These are phyloP conservation scores for Agrochola litura DNA, from an alignment of 2,888 invertebrate genomes.

Conservation along the genomic window DNA sequence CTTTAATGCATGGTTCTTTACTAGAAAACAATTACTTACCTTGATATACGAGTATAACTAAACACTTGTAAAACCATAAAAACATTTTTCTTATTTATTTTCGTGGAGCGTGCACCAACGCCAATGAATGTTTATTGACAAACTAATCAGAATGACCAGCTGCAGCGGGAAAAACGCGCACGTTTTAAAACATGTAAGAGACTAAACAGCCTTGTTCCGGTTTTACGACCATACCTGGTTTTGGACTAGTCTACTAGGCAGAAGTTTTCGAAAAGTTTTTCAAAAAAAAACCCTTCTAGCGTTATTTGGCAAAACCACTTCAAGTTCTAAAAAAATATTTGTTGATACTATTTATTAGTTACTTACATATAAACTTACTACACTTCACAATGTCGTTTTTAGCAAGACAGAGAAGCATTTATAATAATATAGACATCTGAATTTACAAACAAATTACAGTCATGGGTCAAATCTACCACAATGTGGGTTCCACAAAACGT, in stretches of 20 bases:
- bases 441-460: not conserved
- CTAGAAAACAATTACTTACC: not conserved
- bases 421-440: not conserved
- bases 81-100: not conserved
- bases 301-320: not conserved
- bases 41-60: not conserved
- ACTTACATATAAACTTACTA: not conserved
- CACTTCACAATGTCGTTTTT: too few relatives aligned
- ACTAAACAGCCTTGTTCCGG: not conserved
- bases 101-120: not conserved
- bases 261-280: constrained; percentile 15
- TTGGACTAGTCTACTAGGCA: not conserved
- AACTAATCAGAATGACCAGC: not conserved
- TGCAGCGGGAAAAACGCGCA: not conserved
- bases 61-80: not conserved
- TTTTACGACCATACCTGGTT: not conserved
- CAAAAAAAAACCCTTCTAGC: not conserved
- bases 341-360: not conserved
- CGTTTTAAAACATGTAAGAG: not conserved
- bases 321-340: too few relatives aligned
- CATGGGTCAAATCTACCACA: too few relatives aligned
- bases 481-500: not conserved
- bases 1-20: not conserved
- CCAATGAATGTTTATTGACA: not conserved
- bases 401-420: not conserved